These are phyloP conservation scores for Vombatus ursinus DNA, from an alignment of 2,113 vertebrate species.

Conservation along the genomic window DNA sequence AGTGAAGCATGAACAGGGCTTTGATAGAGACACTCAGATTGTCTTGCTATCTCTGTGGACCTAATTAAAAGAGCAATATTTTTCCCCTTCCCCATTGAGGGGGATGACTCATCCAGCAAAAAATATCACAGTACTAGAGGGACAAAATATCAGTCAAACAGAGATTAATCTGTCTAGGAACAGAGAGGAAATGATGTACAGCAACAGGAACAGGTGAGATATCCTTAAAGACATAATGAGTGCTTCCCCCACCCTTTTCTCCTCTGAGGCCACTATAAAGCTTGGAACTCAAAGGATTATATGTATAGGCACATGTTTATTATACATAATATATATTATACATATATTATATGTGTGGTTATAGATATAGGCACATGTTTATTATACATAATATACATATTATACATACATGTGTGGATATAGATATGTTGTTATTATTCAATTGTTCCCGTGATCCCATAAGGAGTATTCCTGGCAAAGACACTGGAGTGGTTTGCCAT, in stretches of 20 bases:
- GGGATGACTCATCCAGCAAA: not conserved
- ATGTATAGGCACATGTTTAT: not conserved
- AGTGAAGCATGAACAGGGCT: not conserved
- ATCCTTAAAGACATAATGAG: not conserved
- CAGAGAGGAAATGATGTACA: not conserved
- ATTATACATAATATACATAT: not conserved
- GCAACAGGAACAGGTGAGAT: not conserved
- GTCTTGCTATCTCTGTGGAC: not conserved
- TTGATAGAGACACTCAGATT: not conserved
- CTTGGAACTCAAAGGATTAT: not conserved
- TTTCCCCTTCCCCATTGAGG: not conserved
- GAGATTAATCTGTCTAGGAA: not conserved
- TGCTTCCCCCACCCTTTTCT: not conserved
- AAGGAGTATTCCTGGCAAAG: not conserved
- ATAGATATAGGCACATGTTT: not conserved
- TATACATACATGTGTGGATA: not conserved
- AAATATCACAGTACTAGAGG: not conserved
- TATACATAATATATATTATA: not conserved
- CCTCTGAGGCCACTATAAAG: not conserved
- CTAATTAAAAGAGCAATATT: not conserved
- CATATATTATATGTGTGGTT: not conserved
- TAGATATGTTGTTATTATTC: not conserved
- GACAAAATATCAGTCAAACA: constrained; percentile 25
- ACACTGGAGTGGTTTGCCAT: not conserved
- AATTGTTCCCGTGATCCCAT: not conserved